These are phyloP conservation scores for Dryococelus australis DNA, from an alignment of 2,888 invertebrate species.

Conservation along the genomic window DNA sequence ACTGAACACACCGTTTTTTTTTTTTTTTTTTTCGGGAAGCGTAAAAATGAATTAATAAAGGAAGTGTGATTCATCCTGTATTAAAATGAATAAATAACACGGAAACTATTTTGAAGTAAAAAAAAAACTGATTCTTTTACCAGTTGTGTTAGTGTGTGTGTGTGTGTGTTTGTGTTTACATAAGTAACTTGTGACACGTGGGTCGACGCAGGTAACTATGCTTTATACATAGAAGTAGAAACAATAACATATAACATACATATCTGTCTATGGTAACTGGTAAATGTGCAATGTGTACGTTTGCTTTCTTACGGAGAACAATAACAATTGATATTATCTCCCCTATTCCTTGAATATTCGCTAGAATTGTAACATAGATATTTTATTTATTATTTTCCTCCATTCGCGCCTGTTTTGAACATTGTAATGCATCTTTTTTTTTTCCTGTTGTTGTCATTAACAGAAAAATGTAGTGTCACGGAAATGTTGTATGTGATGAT, in stretches of 20 bases:
- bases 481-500: conserved; percentile 1
- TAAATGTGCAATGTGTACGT: conserved; percentile 1
- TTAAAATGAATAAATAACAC: too few species aligned
- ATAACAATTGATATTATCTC: not conserved
- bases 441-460: not conserved
- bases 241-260: conserved; percentile 10
- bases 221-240: conserved; percentile 10
- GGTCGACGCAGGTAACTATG: not conserved
- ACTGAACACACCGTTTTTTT: too few species aligned
- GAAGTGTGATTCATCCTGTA: too few species aligned
- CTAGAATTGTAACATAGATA: not conserved
- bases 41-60: too few species aligned
- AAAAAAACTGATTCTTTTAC: not conserved
- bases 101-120: too few species aligned
- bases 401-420: not conserved
- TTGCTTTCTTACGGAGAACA: not conserved
- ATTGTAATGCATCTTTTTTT: not conserved
- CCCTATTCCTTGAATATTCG: not conserved
- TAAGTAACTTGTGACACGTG: conserved; percentile 1
- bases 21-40: too few species aligned
- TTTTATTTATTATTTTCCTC: not conserved
- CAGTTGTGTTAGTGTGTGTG: not conserved
- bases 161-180: not conserved
- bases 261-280: conserved; percentile 6
- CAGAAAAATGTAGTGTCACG: not conserved